phyloP scores from a whole-genome alignment of 2,888 invertebrate species.

The Pandemis corylana region DNA sequence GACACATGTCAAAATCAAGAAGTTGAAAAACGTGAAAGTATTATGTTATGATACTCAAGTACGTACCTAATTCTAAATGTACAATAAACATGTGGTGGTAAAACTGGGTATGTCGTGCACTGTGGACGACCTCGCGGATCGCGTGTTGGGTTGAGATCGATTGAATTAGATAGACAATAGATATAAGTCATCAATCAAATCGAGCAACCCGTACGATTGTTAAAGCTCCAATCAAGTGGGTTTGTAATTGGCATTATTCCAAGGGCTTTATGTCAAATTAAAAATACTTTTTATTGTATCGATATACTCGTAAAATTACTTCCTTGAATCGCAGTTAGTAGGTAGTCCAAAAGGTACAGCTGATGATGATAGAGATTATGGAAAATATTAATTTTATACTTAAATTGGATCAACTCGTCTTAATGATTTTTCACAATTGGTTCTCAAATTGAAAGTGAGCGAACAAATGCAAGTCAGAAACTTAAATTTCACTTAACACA shows the following conservation, averaged over 20 bases:
- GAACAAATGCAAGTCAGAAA: no score
- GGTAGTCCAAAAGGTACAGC: no score
- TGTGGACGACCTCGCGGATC: constrained; percentile 62
- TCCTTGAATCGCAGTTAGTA: no score
- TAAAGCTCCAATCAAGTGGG: constrained; percentile 52
- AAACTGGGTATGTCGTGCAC: constrained; percentile 57
- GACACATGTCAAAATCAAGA: no score
- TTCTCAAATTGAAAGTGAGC: no score
- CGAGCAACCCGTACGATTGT: constrained; percentile 58
- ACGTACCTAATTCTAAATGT: background rate
- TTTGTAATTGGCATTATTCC: constrained; percentile 28
- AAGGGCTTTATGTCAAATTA: constrained; percentile 13
- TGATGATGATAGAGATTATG: no score
- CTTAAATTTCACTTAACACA: background rate
- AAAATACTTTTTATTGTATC: background rate
- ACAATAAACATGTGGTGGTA: constrained; percentile 18
- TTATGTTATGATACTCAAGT: background rate
- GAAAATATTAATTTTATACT: no score
- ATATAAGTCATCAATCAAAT: constrained; percentile 73
- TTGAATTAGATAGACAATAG: constrained; percentile 74
- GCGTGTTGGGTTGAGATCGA: constrained; percentile 66
- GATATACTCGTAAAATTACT: no score
- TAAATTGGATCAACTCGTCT: no score
- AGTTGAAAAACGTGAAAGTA: background rate
- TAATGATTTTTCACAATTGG: no score